A percentile compares a stretch with the other conserved stretches of the same genome.
Conservation (phyloP, 2,797 vertebrate species). For the Darevskia nairensis region DNA sequence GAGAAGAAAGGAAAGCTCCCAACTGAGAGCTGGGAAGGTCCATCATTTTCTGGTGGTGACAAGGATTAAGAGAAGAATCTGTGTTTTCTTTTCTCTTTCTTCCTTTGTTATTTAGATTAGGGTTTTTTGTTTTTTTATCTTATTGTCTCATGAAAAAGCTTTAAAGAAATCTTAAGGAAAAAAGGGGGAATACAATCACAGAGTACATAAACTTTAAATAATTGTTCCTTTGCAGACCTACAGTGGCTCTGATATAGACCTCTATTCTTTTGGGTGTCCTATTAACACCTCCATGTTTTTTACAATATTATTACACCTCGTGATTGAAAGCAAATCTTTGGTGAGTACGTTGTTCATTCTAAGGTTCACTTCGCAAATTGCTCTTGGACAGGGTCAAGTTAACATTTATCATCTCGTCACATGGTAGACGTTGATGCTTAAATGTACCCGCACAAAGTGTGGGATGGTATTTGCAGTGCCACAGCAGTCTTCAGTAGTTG, state of each 20-base stretch:
- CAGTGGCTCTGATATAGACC: slow-evolving; percentile 83
- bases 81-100: too few species aligned
- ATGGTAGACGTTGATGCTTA: background rate
- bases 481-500: background rate
- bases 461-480: background rate
- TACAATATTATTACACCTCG: slow-evolving; percentile 90
- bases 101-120: too few species aligned
- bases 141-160: too few species aligned
- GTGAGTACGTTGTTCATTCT: slow-evolving; percentile 78
- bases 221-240: slow-evolving; percentile 80
- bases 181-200: background rate
- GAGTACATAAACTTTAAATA: background rate
- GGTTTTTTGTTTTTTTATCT: too few species aligned
- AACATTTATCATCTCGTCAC: background rate
- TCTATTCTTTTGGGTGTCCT: slow-evolving; percentile 89
- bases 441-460: too few species aligned
- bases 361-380: background rate
- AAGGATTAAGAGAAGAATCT: too few species aligned
- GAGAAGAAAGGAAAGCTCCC: too few species aligned
- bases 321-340: slow-evolving; percentile 93
- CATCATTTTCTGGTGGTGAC: too few species aligned
- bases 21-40: too few species aligned
- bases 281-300: slow-evolving; percentile 90
- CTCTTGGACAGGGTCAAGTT: background rate
- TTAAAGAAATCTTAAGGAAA: too few species aligned